Evolutionary conservation across 1,140 invertebrate genomes (phyloP).

Genomic region (Formica selysi): DNA sequence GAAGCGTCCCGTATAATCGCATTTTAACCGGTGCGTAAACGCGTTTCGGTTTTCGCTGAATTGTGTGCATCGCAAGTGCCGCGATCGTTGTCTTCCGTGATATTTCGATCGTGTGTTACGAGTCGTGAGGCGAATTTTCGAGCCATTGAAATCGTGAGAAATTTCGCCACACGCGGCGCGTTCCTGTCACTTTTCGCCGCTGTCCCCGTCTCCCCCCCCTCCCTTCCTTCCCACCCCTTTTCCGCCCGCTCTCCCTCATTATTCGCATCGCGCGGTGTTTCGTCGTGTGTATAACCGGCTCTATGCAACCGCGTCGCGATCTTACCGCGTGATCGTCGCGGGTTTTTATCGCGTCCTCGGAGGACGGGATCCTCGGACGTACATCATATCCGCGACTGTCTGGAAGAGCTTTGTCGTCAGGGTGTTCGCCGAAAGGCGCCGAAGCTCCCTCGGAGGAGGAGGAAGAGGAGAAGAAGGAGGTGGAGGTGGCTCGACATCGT

Average conservation of each 20-base stretch:
- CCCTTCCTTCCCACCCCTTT: not conserved
- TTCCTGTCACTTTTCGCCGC: conserved; percentile 50
- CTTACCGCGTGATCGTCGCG: conserved; percentile 63
- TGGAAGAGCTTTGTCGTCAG: not conserved
- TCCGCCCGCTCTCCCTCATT: not conserved
- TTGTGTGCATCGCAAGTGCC: not conserved
- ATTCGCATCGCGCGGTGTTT: conserved; percentile 25
- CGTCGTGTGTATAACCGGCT: conserved; percentile 38
- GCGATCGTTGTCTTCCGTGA: not conserved
- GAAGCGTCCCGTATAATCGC: conserved; percentile 59
- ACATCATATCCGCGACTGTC: not conserved
- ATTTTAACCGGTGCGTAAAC: conserved; percentile 66
- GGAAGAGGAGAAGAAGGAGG: not conserved
- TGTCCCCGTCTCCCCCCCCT: not conserved
- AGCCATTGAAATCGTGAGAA: not conserved
- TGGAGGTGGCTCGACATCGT: conserved; percentile 3
- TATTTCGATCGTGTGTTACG: not conserved
- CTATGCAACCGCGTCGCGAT: conserved; percentile 46
- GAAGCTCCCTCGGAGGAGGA: conserved; percentile 9
- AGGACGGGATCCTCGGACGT: conserved; percentile 16
- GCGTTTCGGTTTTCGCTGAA: conserved; percentile 4
- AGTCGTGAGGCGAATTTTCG: not conserved
- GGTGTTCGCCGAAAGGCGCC: conserved; percentile 5
- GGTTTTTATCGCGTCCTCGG: conserved; percentile 27
- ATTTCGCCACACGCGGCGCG: conserved; percentile 62